Evolutionary conservation across 2,888 invertebrate species (phyloP).

Genomic region (Protonemura montana): DNA sequence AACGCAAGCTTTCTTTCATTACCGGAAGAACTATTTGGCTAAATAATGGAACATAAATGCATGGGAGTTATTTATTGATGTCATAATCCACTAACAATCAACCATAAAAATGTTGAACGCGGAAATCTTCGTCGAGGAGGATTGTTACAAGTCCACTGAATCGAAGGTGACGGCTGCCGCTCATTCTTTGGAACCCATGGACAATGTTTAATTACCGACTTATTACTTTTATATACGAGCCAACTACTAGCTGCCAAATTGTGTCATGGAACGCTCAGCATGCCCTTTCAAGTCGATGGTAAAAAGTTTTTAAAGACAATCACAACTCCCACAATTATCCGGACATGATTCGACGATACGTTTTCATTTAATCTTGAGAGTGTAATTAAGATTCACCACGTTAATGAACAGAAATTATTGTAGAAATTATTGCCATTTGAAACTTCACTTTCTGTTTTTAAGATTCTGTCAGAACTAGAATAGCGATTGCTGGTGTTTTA

Average conservation of each 20-base stretch:
- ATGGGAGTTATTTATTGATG: neutral
- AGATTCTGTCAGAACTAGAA: too few species aligned
- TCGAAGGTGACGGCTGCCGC: neutral
- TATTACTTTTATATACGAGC: neutral
- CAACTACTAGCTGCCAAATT: neutral
- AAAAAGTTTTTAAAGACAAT: neutral
- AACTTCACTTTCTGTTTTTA: too few species aligned
- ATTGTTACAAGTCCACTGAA: neutral
- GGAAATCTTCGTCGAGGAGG: neutral
- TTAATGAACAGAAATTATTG: too few species aligned
- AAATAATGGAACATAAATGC: neutral
- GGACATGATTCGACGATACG: neutral
- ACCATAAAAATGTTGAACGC: neutral
- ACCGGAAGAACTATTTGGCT: neutral
- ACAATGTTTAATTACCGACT: neutral
- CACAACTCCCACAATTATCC: neutral
- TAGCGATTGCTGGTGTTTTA: too few species aligned
- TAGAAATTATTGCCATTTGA: too few species aligned
- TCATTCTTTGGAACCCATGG: neutral
- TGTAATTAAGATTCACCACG: neutral
- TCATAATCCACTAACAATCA: neutral
- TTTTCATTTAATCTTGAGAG: neutral
- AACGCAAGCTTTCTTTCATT: neutral
- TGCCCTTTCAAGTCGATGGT: neutral
- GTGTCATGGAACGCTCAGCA: neutral